phyloP scores from a whole-genome alignment of 1,140 invertebrate genomes.

The Heliothis subflexa region DNA sequence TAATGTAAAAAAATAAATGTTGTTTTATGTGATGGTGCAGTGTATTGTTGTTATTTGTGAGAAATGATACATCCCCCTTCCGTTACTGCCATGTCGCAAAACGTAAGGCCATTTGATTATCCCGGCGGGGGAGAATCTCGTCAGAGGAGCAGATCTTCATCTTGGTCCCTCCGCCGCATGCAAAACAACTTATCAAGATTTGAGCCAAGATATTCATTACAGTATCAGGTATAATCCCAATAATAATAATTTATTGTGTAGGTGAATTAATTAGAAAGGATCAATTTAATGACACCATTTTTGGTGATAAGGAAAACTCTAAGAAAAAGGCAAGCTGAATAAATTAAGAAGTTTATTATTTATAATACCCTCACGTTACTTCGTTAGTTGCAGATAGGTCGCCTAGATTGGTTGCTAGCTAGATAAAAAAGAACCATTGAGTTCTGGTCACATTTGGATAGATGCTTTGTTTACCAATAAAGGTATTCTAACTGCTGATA shows the following conservation, averaged over 20 bases:
- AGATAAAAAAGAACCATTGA: too few relatives aligned
- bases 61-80: constrained; percentile 74
- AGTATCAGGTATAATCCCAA: constrained; percentile 67
- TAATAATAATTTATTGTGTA: constrained; percentile 3
- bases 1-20: constrained; percentile 49
- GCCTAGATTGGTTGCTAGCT: too few relatives aligned
- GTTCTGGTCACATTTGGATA: too few relatives aligned
- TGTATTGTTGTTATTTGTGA: constrained; percentile 53
- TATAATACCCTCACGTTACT: too few relatives aligned
- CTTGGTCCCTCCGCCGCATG: constrained; percentile 70
- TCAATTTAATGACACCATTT: constrained; percentile 18
- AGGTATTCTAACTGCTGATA: too few relatives aligned
- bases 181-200: constrained; percentile 60
- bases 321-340: too few relatives aligned
- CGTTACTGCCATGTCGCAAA: constrained; percentile 67
- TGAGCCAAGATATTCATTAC: constrained; percentile 76
- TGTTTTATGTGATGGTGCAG: constrained; percentile 73
- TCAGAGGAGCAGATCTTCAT: constrained; percentile 72
- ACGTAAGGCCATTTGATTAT: constrained; percentile 66
- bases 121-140: constrained; percentile 51
- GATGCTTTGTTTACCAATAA: too few relatives aligned
- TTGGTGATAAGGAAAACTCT: not conserved
- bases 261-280: constrained; percentile 6
- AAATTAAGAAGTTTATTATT: too few relatives aligned
- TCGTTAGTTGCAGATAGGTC: too few relatives aligned